Evolutionary conservation across 2,888 invertebrate species (phyloP), one percentile per base, ranked within the genome.

Genomic region (Cremastobaeus sp.): DNA sequence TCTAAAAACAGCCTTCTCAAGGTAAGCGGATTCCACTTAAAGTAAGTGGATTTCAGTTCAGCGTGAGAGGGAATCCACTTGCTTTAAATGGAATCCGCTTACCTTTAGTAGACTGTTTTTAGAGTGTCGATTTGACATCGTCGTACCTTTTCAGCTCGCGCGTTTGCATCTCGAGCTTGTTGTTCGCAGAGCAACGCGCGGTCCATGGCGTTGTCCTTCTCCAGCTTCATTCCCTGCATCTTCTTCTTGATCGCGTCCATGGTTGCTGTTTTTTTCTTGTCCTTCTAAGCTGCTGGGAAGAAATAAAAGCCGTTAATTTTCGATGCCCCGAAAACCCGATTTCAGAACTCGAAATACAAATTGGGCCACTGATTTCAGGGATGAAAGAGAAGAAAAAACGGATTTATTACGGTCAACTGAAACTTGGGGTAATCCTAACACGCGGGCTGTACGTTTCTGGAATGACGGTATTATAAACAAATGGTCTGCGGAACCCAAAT

Each of bases 201-300:
- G 90, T 99, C 99, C 92, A 97, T 94, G 90, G 99, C 99, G 90
- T 98, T 98, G 92, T 99, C 99, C 94, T 99, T 99, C 93, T 99
- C 99, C 93, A 99, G 94, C 96, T 99, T 99, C 99, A 99, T 99
- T 92, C 98, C 98, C 93, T 99, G 98, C 99, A 99, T 99, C 94
- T 99, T 99, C 97, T 99, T 99, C 94, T 99, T 99, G 93, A 99
- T 99, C 92, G 99, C 98, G 94, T 99, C 99, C 99, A 99, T 99
- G 91, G 89, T 92, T 92, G 90, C 89, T 90, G 90, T 88, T 91
- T 89, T 90, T 90, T 89, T 76, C 52, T 86, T 83, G 79, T 76
- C 77, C 70, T 79, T 43, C 66, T 76, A 78, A 76, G 70, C 82
- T 83, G 76, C 8, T 11, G 3, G 28, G 37, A 48, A 32, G 30